Conservation (phyloP, 2,113 vertebrate species). For the Misgurnus anguillicaudatus region DNA sequence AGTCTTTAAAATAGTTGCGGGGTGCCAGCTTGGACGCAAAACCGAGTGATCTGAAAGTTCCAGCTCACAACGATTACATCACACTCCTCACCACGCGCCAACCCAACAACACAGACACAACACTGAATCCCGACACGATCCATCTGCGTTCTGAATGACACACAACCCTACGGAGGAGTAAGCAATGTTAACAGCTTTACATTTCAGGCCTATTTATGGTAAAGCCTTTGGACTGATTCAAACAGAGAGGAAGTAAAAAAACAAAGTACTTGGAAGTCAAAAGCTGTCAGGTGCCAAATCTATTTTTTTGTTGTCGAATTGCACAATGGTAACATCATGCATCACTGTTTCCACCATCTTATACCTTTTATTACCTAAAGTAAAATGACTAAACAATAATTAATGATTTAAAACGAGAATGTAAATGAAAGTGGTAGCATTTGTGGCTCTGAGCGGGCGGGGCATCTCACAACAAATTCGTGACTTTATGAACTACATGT, state of each 20-base stretch:
- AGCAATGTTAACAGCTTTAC: slow-evolving; percentile 7
- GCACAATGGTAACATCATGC: too few species aligned
- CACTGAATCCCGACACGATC: background rate
- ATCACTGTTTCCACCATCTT: too few species aligned
- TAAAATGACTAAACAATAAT: background rate
- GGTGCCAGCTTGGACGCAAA: slow-evolving; percentile 25
- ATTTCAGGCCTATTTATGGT: slow-evolving; percentile 26
- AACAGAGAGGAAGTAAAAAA: background rate
- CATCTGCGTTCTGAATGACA: slow-evolving; percentile 8
- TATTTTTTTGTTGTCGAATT: too few species aligned
- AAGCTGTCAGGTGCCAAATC: too few species aligned
- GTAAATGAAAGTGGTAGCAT: too few species aligned
- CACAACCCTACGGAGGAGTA: background rate
- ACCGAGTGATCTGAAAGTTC: background rate
- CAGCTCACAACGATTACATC: slow-evolving; percentile 18
- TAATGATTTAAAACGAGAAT: too few species aligned
- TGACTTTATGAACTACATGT: background rate
- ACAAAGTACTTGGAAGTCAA: background rate
- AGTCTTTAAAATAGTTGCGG: slow-evolving; percentile 1
- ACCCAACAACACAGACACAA: slow-evolving; percentile 8
- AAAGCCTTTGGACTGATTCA: background rate
- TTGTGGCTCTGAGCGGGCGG: too few species aligned
- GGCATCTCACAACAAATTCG: background rate
- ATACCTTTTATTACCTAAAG: too few species aligned
- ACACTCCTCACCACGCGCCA: slow-evolving; percentile 7